Evolutionary conservation across 2,113 vertebrate species (phyloP), one percentile per base, ranked within the genome.

Genomic region (Colossoma macropomum): DNA sequence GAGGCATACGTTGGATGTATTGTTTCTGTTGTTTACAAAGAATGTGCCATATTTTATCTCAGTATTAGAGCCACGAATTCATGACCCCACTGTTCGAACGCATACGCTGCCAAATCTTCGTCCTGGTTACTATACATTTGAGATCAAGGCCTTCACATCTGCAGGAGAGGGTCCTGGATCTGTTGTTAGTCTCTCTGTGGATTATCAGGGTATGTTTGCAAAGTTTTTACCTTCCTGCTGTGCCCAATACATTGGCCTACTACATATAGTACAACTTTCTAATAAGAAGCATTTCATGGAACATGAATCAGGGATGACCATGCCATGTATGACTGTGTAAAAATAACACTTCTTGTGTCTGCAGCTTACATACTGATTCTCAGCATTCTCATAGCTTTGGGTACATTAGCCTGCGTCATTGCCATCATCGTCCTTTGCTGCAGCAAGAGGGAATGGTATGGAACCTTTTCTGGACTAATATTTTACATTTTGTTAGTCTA

Each of bases 101-200:
- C 59, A 89, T 69, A 91, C 45, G 3, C 86, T 77, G 54, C n/a
- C 21, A 6, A 86, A 86, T 17, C 87, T 93, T 48, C 5, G 21
- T 4, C 12, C 60, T 5, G 0, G 27, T 0, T 28, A 30, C 4
- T 93, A 93, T 80, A 63, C 0, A 0, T 92, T 93, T 80, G 84
- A 1, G 0, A 50, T 93, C 59, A 80, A 21, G 23, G 92, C 92
- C 11, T 66, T 10, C 63, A 93, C 92, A 12, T 75, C 89, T 0
- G 2, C 69, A 11, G 93, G 94, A 77, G 77, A 86, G 4, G 83
- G 89, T 9, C 86, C 79, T 0, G 7, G 10, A 0, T 3, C 38
- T 0, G 0, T 0, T 0, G 5, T 83, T 0, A 1, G 0, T 0
- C 1, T 10, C 10, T 28, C 13, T 9, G 4, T 93, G 8, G 79